These are phyloP conservation scores for Thecocarcelia acutangulata DNA, from an alignment of 2,888 invertebrate genomes.

Conservation along the genomic window DNA sequence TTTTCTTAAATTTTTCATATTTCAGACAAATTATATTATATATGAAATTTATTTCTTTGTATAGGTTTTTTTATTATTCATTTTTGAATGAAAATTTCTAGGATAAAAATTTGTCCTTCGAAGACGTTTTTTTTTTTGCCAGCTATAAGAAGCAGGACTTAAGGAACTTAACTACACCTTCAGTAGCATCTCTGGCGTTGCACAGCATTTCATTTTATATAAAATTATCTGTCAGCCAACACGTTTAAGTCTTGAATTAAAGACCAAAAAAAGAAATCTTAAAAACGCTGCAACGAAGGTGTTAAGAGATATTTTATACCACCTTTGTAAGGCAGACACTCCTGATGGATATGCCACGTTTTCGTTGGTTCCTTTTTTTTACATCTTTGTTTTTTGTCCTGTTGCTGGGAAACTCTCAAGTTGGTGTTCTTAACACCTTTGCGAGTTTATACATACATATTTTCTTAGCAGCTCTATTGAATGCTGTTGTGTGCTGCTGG, in stretches of 20 bases:
- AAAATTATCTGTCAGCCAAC: conserved; percentile 66
- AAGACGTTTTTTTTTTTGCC: background rate
- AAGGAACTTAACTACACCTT: background rate
- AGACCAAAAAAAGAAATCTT: conserved; percentile 29
- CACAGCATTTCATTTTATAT: conserved; percentile 43
- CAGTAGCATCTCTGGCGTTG: background rate
- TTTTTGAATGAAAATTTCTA: conserved; percentile 21
- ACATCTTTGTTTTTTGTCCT: conserved; percentile 8
- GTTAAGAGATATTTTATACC: conserved; percentile 60
- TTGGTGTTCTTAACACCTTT: conserved; percentile 57
- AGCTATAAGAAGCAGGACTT: background rate
- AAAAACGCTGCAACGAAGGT: conserved; percentile 28
- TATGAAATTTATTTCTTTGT: conserved; percentile 13
- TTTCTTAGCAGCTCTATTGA: conserved; percentile 34
- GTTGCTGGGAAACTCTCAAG: conserved; percentile 33
- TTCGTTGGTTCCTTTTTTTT: conserved; percentile 1
- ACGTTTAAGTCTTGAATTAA: conserved; percentile 54
- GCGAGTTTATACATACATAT: conserved; percentile 31
- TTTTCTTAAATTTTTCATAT: background rate
- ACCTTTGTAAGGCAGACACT: conserved; percentile 45
- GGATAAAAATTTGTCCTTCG: conserved; percentile 28
- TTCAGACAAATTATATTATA: background rate
- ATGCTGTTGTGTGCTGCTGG: background rate
- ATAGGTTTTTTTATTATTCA: conserved; percentile 17
- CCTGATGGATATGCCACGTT: conserved; percentile 52